Base-by-base conservation (phyloP, 1,140 invertebrate genomes). In the Kradibia gibbosae region DNA sequence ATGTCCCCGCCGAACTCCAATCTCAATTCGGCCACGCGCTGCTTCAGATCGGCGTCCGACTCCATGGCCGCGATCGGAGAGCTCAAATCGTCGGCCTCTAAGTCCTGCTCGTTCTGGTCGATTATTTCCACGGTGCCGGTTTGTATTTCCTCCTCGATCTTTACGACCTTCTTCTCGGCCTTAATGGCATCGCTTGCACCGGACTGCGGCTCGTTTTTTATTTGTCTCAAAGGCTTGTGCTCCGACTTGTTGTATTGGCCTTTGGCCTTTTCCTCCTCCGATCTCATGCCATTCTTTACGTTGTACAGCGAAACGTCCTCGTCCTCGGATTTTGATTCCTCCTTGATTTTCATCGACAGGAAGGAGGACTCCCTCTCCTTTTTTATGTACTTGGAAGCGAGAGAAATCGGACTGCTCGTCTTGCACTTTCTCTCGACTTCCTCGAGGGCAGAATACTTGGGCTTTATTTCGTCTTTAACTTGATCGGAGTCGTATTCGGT, bases 21-120 rank as follows among this genome's bases (percentile, higher is more conserved):
- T 76, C 88, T 88, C 88, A 92, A 89, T 71, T 92, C 89, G 8
- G 87, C 88, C 7, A 89, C 88, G 8, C 90, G 84, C 79, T 92
- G 88, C 45, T 92, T 91, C 8, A 91, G 76, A 55, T 89, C 85
- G 17, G 86, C 85, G 45, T 92, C 91, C 0, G 90, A 88, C 81
- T 92, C 91, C 75, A 92, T 86, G 0, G 84, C 67, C 39, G 87
- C 86, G 13, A 88, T 85, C 0, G 89, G 89, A 57, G 89, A 91
- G 79, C 89, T 90, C 1, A 89, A 85, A 70, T 89, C 91, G 20
- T 88, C 89, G 77, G 86, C 85, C 67, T 88, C 88, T 0, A 83
- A 86, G 28, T 89, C 86, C 3, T 84, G 85, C 77, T 86, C 87
- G 48, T 88, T 85, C n/a, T 88, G 86, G 85, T 89, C 86, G 10